Evolutionary conservation across 2,113 vertebrate genomes (phyloP).

Genomic region (Vombatus ursinus): DNA sequence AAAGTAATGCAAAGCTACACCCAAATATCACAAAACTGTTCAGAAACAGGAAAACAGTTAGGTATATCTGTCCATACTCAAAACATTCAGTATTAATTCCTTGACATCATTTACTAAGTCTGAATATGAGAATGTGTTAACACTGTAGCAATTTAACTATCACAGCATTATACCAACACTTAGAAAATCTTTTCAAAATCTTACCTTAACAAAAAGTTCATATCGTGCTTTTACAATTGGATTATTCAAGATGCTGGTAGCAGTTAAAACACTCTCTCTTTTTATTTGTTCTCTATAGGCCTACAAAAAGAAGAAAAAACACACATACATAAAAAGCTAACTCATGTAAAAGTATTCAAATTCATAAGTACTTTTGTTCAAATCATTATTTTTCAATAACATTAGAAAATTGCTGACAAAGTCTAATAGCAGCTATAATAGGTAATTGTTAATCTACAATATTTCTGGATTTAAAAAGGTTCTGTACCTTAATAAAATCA

Average conservation of each 20-base stretch:
- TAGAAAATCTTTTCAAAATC: conserved; percentile 49
- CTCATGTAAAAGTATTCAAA: conserved; percentile 10
- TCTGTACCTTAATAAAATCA: background rate
- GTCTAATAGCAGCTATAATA: background rate
- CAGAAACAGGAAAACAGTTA: background rate
- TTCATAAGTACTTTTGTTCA: conserved; percentile 47
- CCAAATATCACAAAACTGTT: background rate
- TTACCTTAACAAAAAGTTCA: conserved; percentile 91
- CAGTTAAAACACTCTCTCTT: conserved; percentile 91
- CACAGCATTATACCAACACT: background rate
- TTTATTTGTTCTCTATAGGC: conserved; percentile 92
- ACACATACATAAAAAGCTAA: conserved; percentile 20
- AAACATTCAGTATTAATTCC: background rate
- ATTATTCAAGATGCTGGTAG: conserved; percentile 92
- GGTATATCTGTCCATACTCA: background rate
- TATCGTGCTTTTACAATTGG: conserved; percentile 90
- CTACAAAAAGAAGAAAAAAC: conserved; percentile 76
- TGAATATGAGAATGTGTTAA: background rate
- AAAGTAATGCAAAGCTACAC: background rate
- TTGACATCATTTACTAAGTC: background rate
- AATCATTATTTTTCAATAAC: conserved; percentile 41
- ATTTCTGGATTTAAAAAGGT: conserved; percentile 10
- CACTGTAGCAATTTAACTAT: conserved; percentile 12
- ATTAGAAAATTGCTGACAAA: conserved; percentile 9
- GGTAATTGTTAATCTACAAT: background rate